These are phyloP conservation scores for Bombus pyrosoma DNA, from an alignment of 1,140 invertebrate species.

Conservation along the genomic window DNA sequence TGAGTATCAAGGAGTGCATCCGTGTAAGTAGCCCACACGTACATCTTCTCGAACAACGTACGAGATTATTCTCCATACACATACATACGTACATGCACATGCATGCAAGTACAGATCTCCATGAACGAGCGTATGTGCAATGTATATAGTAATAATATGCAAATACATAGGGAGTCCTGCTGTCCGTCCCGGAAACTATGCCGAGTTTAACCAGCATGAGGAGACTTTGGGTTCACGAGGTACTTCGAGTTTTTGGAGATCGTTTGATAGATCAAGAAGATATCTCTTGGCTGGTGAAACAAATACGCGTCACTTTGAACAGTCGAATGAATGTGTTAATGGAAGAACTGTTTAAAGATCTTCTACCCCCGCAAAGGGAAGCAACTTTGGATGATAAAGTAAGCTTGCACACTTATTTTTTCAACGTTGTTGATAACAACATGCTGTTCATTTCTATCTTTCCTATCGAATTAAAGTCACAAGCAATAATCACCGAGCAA, in stretches of 20 bases:
- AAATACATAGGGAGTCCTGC: constrained; percentile 89
- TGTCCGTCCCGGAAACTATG: constrained; percentile 96
- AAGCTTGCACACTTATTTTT: not conserved
- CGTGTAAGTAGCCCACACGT: too few species aligned
- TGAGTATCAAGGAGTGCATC: too few species aligned
- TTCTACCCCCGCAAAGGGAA: constrained; percentile 34
- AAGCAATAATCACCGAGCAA: constrained; percentile 86
- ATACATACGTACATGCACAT: too few species aligned
- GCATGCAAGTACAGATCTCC: too few species aligned
- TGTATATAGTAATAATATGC: not conserved
- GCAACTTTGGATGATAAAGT: not conserved
- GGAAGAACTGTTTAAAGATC: constrained; percentile 79
- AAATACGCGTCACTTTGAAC: constrained; percentile 85
- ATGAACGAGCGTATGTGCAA: too few species aligned
- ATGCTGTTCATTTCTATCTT: not conserved
- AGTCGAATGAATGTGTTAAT: constrained; percentile 82
- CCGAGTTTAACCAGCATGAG: constrained; percentile 94
- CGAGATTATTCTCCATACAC: too few species aligned
- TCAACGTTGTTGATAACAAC: not conserved
- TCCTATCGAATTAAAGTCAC: not conserved
- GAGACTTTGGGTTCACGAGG: constrained; percentile 96
- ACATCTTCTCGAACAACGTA: too few species aligned
- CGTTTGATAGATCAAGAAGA: constrained; percentile 93
- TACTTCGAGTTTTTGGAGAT: constrained; percentile 96
- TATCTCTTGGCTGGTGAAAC: constrained; percentile 90